Percentiles rank a stretch among this genome's conserved stretches.
phyloP scores from a whole-genome alignment of 2,113 vertebrate species.

The Panthera leo region DNA sequence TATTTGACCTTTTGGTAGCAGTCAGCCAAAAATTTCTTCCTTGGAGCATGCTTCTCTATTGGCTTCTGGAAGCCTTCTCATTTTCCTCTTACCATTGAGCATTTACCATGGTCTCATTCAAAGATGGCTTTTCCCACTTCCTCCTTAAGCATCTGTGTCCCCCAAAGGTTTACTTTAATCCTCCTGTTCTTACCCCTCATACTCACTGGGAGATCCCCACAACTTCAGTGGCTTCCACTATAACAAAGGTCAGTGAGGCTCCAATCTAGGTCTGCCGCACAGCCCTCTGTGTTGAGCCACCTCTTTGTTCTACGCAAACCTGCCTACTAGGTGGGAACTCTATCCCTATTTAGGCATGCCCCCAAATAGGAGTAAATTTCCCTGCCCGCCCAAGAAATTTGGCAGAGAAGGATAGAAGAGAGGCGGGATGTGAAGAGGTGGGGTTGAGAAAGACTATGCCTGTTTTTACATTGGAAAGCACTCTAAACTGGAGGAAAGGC shows the following conservation, averaged over 20 bases:
- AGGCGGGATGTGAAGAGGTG: background rate
- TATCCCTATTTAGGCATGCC: background rate
- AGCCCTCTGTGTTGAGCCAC: background rate
- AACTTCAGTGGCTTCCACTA: background rate
- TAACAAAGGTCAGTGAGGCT: background rate
- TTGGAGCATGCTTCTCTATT: background rate
- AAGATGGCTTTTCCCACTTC: accelerated
- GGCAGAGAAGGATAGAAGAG: background rate
- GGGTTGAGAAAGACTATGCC: background rate
- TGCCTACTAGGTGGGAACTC: background rate
- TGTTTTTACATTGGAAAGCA: background rate
- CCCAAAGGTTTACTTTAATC: background rate
- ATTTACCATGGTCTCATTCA: background rate
- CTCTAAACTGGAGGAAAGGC: background rate
- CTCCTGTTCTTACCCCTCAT: background rate
- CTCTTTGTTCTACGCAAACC: background rate
- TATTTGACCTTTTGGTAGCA: background rate
- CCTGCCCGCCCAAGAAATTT: background rate
- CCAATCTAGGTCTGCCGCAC: background rate
- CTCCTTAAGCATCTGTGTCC: background rate
- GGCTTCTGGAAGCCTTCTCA: background rate
- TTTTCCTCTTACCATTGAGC: background rate
- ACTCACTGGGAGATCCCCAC: background rate
- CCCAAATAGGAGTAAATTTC: background rate
- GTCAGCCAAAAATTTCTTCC: background rate